Evolutionary conservation across 2,797 vertebrate species (phyloP), one percentile per base, ranked within the genome.

Genomic region (Enteromius paludinosus): DNA sequence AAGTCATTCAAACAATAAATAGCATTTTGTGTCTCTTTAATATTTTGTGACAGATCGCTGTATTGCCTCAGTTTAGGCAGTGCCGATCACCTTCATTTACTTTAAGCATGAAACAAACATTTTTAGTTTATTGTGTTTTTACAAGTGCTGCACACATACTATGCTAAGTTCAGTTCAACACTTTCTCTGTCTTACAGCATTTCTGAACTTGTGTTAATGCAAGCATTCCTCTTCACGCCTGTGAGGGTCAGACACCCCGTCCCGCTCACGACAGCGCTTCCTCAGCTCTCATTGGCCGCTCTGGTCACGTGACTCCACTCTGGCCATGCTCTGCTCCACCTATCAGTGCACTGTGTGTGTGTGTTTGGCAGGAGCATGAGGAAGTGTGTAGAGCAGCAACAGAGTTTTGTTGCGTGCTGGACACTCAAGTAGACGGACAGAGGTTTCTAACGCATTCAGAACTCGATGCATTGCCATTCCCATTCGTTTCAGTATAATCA

Each of bases 281-380:
- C 20, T 54, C 45, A 79, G 61, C 25, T 86, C 73, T 85, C 81
- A 95, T 92, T 95, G 92, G 94, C 83, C 79, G 33, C 41, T 79
- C 12, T 38, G 79, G 86, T 92, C 93, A 94, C 76, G 90, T 95
- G 93, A 94, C 87, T 84, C 76, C 30, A 89, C 93, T 95, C 94
- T 94, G 93, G 88, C 93, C 92, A 94, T 93, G 92, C 89, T 87
- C 87, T 87, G 88, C 65, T 75, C 28, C 74, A 69, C 84, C 86
- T 77, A 87, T 87, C 79, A 79, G 33, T 66, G 76, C 30, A 38
- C 17, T 52, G 52, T 65, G 56, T 59, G n/a, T 49, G n/a, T 65
- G 52, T 69, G 61, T 30, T 3, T 75, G 64, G 9, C 15, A 28
- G 20, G 23, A 38, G 4, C 11, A 14, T 15, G 15, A 69, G 70